Base-by-base conservation (phyloP, 2,113 vertebrate species). In the Odocoileus hemionus region DNA sequence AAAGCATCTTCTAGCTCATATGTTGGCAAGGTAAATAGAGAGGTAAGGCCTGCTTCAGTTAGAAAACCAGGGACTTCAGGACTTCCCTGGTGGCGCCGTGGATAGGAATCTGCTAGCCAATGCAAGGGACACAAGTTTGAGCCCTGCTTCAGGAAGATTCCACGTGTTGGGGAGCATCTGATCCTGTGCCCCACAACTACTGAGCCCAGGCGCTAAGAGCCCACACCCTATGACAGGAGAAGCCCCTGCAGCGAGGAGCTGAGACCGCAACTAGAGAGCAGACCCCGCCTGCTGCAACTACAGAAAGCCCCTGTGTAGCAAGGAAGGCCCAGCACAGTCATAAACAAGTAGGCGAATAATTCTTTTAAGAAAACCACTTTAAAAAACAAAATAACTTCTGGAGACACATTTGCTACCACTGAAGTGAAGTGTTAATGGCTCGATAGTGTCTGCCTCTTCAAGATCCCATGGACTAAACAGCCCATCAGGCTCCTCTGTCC, bases 381-480 rank as follows among this genome's bases (percentile, higher is more conserved):
- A 60, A 58, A 57, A 52, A 76, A 54, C 45, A n/a, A 70, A 87
- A 52, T n/a, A 7, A 88, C 15, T 64, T 89, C 13, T 55, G 8
- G 33, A 93, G 36, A 88, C 14, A n/a, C 39, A n/a, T 33, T 43
- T 87, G 28, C 39, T 36, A 55, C 19, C 60, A 83, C 14, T 76
- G 61, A 93, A 83, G 26, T 87, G 16, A 39, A 74, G 67, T 39
- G 67, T 74, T 74, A 23, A 74, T 13, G 67, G n/a, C 67, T 74
- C n/a, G 23, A 6, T 23, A 1, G 0, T 74, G 67, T 74, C n/a
- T 74, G n/a, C 23, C n/a, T 70, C n/a, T 74, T 74, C 1, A 0
- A 39, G n/a, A 39, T 3, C 10, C 67, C 19, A 39, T 39, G 67
- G 67, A 74, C n/a, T 74, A 23, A 39, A 39, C 1, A 74, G 19